Base-by-base conservation (phyloP, 92 coral and sea anemone genomes). In the Epizoanthus stellaris region DNA sequence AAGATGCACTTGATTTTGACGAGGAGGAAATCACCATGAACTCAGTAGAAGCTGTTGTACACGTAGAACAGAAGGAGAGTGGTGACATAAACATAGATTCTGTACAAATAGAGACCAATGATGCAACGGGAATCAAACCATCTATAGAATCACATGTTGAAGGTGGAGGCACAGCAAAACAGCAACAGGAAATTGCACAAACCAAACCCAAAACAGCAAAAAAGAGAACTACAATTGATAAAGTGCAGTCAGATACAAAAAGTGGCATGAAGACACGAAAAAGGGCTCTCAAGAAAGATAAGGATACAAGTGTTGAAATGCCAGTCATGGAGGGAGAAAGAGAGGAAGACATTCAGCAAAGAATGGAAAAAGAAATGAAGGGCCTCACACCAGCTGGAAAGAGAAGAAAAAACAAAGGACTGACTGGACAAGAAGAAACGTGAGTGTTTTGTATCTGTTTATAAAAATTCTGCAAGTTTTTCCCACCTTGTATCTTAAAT, bases 391-490 rank as follows among this genome's bases (percentile, higher is more conserved):
- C 47, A 75, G 3, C 65, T 75, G 49, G 47, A 15, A 30, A 38
- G 64, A 75, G 53, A 75, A 57, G 80, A 30, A 75, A 57, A 75
- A 75, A 65, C 61, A 54, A 75, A 56, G 47, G 21, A 57, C 34
- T 19, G 15, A 75, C 80, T 23, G 19, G 3, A 14, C 47, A 75
- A n/a, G 38, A 1, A 16, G 65, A 57, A 54, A 16, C 6, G 80
- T 54, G 15, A 57, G 80, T 14, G 14, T 19, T 38, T 68, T 68
- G 21, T 1, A 8, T 10, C 45, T 68, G 39, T 10, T 12, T 66
- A 34, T 30, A 64, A 3, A 19, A 1, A 38, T 13, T 34, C 17
- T 30, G 30, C 8, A 14, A 14, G 52, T 68, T 68, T 23, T 23
- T 15, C 56, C 14, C 2, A 11, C 14, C 12, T 52, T 52, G 56